Conservation (phyloP, 2,113 vertebrate genomes). For the Dasypus novemcinctus region DNA sequence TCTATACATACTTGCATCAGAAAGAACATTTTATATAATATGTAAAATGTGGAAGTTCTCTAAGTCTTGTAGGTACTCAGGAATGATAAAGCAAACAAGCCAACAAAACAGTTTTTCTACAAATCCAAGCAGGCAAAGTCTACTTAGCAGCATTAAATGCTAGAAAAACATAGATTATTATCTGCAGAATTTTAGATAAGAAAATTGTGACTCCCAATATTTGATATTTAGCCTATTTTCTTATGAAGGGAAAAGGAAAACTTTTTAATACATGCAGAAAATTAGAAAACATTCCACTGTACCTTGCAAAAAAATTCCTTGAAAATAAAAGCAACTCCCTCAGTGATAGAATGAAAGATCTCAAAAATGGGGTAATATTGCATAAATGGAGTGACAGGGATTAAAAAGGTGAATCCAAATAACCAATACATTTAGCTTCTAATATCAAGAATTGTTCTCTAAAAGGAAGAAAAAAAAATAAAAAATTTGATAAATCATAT, state of each 20-base stretch:
- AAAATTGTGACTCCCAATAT: not conserved
- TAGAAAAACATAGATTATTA: not conserved
- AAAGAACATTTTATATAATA: not conserved
- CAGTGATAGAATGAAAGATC: not conserved
- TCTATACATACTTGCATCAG: not conserved
- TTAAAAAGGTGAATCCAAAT: not conserved
- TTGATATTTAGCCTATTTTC: not conserved
- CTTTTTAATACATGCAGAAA: not conserved
- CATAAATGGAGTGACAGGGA: not conserved
- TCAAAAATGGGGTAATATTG: accelerated
- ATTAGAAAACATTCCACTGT: not conserved
- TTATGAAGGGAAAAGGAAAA: conserved; percentile 2
- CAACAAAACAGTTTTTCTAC: not conserved
- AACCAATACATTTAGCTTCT: not conserved
- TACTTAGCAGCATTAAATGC: not conserved
- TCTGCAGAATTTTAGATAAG: not conserved
- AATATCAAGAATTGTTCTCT: not conserved
- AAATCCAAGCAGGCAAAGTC: not conserved
- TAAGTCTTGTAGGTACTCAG: not conserved
- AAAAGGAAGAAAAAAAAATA: not conserved
- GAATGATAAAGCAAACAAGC: not conserved
- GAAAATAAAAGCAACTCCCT: not conserved
- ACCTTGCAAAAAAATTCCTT: not conserved
- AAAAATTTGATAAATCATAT: not conserved
- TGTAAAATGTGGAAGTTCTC: not conserved